phyloP scores from a whole-genome alignment of 2,797 vertebrate genomes.

The Anolis apletophallus region DNA sequence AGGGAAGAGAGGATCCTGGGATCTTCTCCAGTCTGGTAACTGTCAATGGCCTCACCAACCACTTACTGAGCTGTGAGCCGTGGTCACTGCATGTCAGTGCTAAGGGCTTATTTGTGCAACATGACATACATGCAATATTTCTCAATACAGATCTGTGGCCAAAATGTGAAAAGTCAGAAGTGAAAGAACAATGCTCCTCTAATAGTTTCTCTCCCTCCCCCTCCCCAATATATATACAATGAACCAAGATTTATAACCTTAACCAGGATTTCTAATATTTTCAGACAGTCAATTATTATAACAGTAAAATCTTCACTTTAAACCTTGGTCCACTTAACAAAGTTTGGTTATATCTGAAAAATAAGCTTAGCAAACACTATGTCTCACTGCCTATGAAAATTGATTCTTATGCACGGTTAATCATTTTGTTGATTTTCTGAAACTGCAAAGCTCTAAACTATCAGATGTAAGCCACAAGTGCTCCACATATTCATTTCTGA shows the following conservation, averaged over 20 bases:
- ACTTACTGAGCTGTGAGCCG: background rate
- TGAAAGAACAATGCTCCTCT: constrained; percentile 28
- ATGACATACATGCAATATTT: background rate
- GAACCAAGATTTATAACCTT: background rate
- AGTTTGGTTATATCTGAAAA: constrained; percentile 49
- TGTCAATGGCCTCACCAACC: background rate
- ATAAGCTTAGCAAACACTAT: constrained; percentile 27
- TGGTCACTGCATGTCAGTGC: background rate
- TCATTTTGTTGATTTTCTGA: constrained; percentile 44
- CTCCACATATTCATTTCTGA: constrained; percentile 54
- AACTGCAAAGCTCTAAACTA: constrained; percentile 32
- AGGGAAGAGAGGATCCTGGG: background rate
- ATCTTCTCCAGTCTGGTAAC: background rate
- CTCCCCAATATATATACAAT: background rate
- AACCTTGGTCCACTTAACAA: constrained; percentile 45
- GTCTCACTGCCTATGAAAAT: constrained; percentile 29
- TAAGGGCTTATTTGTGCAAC: background rate
- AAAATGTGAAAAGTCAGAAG: constrained; percentile 12
- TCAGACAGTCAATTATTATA: background rate
- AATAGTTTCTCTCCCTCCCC: constrained; percentile 23
- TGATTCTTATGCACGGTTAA: constrained; percentile 45
- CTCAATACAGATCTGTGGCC: background rate
- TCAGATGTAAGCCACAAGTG: constrained; percentile 45
- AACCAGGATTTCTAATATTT: background rate
- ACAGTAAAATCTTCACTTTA: constrained; percentile 26